Evolutionary conservation across 2,888 invertebrate species (phyloP), one percentile per base, ranked within the genome.

Genomic region (Latrodectus elegans): DNA sequence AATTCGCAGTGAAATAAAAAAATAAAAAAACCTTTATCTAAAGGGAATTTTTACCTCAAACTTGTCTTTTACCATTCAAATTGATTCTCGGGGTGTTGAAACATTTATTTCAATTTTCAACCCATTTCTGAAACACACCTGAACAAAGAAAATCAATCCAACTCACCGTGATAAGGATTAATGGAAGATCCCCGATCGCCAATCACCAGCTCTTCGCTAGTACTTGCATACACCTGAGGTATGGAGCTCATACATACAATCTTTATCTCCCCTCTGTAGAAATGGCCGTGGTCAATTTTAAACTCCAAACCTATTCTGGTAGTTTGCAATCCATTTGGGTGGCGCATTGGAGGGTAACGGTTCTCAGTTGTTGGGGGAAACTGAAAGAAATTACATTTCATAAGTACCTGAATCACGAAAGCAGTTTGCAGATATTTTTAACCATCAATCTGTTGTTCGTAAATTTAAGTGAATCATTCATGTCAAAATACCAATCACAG

Each of bases 131-230:
- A 74, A 64, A 38, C 17, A 14, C 10, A 51, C 49, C 14, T 22
- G 14, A 80, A 72, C 73, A 81, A 74, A 81, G 65, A 67, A 81
- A 73, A 74, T 65, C 73, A 74, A 83, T 83, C 68, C 76, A 80
- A 60, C 84, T 84, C 77, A 89, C 89, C 79, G 53, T 89, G 85
- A 77, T 89, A 86, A 80, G 89, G 86, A 83, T 75, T 84, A 68
- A 78, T 83, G 82, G 82, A 79, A 15, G 88, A 78, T 15, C 77
- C 86, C 26, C 89, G 76, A 70, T 88, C 89, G 60, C 89, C 85
- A 73, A 89, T 86, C 75, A 89, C 85, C 14, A 88, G 74, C 76
- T 88, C 88, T 76, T 89, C 88, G 70, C 89, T 88, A 26, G 79
- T 85, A 38, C 88, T 88, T 17, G 84, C 85, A 71, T 89, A 88